A percentile compares a stretch with the other conserved stretches of the same genome.
Evolutionary conservation across 2,113 vertebrate species (phyloP).

Genomic region (Manacus vitellinus): DNA sequence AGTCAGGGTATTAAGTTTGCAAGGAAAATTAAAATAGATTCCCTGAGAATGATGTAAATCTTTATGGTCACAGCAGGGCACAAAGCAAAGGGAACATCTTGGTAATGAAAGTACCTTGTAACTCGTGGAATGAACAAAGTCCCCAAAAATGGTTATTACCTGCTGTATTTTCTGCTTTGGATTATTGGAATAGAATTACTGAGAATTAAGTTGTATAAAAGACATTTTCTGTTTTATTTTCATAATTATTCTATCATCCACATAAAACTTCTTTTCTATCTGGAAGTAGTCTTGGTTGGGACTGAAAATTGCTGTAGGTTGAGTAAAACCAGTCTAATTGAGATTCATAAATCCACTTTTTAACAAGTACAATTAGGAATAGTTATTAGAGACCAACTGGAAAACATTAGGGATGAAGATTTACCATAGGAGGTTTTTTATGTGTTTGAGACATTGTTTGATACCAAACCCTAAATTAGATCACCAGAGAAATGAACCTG

Average conservation of each 20-base stretch:
- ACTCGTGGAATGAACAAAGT: constrained; percentile 25
- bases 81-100: constrained; percentile 12
- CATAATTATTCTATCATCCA: constrained; percentile 71
- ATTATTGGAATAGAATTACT: constrained; percentile 51
- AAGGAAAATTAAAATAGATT: constrained; percentile 47
- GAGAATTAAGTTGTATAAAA: constrained; percentile 42
- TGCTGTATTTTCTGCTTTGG: constrained; percentile 29
- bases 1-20: constrained; percentile 36
- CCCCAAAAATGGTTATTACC: constrained; percentile 41
- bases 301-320: constrained; percentile 42
- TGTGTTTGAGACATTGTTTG: constrained; percentile 57
- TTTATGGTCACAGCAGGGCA: constrained; percentile 5
- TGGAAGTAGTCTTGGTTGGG: constrained; percentile 41
- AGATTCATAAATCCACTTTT: constrained; percentile 78
- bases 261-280: constrained; percentile 54
- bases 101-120: constrained; percentile 34
- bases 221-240: constrained; percentile 68
- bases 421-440: constrained; percentile 60
- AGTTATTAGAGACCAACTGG: constrained; percentile 75
- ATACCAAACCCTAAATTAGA: constrained; percentile 62
- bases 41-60: constrained; percentile 14
- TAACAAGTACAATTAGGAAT: constrained; percentile 78
- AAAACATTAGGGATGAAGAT: constrained; percentile 64
- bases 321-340: constrained; percentile 71
- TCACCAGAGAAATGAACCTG: constrained; percentile 59